These are phyloP conservation scores for Agrochola circellaris DNA, from an alignment of 2,888 invertebrate species.

Conservation along the genomic window DNA sequence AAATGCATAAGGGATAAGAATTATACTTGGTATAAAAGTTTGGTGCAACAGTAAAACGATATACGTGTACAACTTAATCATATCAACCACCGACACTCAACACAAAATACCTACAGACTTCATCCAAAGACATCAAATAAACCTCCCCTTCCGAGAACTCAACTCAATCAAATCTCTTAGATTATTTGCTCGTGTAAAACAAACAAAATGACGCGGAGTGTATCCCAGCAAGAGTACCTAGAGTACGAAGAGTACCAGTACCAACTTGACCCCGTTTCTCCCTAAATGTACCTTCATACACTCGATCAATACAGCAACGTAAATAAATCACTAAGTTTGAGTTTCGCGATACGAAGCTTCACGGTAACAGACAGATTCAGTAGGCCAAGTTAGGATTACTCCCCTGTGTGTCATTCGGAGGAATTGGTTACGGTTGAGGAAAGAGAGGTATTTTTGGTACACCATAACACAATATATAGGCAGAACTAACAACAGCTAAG, in stretches of 20 bases:
- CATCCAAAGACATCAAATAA: constrained; percentile 59
- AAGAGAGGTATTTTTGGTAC: constrained; percentile 29
- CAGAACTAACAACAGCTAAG: background rate
- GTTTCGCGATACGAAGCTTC: constrained; percentile 71
- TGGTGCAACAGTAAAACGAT: background rate
- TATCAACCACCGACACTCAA: background rate
- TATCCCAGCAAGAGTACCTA: constrained; percentile 68
- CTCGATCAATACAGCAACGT: constrained; percentile 86
- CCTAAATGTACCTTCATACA: constrained; percentile 81
- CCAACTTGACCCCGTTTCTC: constrained; percentile 86
- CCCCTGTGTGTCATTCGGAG: constrained; percentile 63
- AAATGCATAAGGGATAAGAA: background rate
- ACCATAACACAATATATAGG: background rate
- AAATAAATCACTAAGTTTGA: constrained; percentile 88
- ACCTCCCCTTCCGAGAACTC: constrained; percentile 47
- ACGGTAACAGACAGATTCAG: constrained; percentile 60
- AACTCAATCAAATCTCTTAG: constrained; percentile 67
- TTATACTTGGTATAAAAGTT: background rate
- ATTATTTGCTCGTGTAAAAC: constrained; percentile 80
- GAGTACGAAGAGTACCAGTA: constrained; percentile 21
- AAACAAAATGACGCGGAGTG: constrained; percentile 82
- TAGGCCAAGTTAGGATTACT: constrained; percentile 67
- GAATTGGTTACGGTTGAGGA: constrained; percentile 56
- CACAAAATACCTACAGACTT: constrained; percentile 16
- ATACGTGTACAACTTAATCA: background rate